Conservation (phyloP, 2,797 vertebrate species). For the Myiotriccus ornatus region DNA sequence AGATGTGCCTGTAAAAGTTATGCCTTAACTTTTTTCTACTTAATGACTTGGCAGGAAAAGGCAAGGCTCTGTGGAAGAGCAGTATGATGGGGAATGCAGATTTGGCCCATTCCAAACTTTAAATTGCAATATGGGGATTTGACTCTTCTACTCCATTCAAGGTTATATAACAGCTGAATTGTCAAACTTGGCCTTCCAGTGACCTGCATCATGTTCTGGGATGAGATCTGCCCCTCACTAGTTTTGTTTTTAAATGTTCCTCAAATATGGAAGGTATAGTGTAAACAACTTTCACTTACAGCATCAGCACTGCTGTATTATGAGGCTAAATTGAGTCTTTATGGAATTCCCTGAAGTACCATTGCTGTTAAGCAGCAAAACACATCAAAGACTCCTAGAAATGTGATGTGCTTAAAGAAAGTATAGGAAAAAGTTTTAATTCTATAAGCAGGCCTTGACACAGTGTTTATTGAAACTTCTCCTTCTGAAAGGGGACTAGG, state of each 20-base stretch:
- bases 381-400: conserved; percentile 22
- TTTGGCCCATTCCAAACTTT: neutral
- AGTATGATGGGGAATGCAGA: conserved; percentile 13
- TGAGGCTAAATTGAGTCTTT: neutral
- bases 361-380: conserved; percentile 9
- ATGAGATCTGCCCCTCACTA: neutral
- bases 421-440: neutral
- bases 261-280: neutral
- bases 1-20: neutral
- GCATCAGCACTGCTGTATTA: neutral
- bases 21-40: neutral
- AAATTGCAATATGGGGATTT: conserved; percentile 21
- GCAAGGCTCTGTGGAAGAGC: neutral
- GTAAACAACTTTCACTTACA: neutral
- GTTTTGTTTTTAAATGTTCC: neutral
- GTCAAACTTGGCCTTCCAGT: conserved; percentile 51
- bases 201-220: conserved; percentile 3
- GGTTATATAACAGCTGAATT: conserved; percentile 23
- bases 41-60: conserved; percentile 11
- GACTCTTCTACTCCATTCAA: conserved; percentile 4
- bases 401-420: conserved; percentile 11
- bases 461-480: conserved; percentile 58
- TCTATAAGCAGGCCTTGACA: conserved; percentile 42
- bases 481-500: conserved; percentile 13
- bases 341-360: neutral